These are phyloP conservation scores for Lycodopsis pacificus DNA, from an alignment of 2,797 vertebrate species.

Conservation along the genomic window DNA sequence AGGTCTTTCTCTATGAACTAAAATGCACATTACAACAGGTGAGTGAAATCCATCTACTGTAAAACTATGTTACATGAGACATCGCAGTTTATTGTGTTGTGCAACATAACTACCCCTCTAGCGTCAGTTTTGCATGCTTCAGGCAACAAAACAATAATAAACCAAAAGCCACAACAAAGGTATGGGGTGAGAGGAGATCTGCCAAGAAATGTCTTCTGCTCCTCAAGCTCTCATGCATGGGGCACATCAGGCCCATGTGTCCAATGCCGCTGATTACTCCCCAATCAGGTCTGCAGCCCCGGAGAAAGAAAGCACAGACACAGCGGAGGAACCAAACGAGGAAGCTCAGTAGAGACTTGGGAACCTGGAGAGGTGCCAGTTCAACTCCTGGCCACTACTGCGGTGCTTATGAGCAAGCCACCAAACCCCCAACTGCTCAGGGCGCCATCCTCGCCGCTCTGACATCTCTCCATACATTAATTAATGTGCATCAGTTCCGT, in stretches of 20 bases:
- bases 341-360: not conserved
- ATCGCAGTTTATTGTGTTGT: not conserved
- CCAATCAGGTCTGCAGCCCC: too few species aligned
- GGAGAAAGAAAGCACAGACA: too few species aligned
- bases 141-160: not conserved
- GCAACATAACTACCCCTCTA: not conserved
- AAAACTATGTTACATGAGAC: not conserved
- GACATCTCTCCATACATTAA: not conserved
- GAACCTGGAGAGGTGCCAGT: not conserved
- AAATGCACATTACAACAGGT: conserved; percentile 1
- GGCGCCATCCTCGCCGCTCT: not conserved
- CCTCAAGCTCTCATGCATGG: not conserved
- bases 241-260: too few species aligned
- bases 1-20: not conserved
- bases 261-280: too few species aligned
- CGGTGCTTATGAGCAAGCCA: not conserved
- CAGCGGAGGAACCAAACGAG: too few species aligned
- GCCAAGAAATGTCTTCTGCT: too few species aligned
- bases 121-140: not conserved
- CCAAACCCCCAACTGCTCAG: not conserved
- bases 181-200: too few species aligned
- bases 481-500: not conserved
- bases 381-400: not conserved
- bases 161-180: not conserved
- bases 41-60: not conserved